Percentiles rank a stretch among this genome's conserved stretches.
These are phyloP conservation scores for Geotria australis DNA, from an alignment of 2,797 vertebrate genomes.

Conservation along the genomic window DNA sequence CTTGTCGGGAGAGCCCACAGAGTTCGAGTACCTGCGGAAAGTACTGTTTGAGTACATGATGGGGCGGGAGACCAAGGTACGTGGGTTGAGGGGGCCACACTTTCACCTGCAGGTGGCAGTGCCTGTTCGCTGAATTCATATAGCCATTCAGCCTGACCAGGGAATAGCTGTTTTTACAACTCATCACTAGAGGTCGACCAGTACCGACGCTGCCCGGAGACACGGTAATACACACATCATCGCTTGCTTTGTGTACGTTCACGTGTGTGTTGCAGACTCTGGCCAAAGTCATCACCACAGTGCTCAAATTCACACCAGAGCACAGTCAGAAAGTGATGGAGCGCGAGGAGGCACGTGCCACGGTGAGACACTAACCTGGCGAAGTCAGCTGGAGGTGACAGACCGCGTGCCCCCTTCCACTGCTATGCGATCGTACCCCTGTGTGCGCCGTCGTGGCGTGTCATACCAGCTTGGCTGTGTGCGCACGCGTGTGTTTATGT, in stretches of 20 bases:
- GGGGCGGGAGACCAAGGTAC: constrained; percentile 92
- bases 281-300: constrained; percentile 92
- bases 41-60: constrained; percentile 98
- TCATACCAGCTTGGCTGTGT: too few species aligned
- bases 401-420: background rate
- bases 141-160: too few species aligned
- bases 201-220: too few species aligned
- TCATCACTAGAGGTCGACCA: too few species aligned
- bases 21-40: constrained; percentile 85
- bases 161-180: too few species aligned
- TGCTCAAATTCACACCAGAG: constrained; percentile 72
- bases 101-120: background rate
- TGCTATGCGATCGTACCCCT: too few species aligned
- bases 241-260: too few species aligned
- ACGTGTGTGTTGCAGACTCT: constrained; percentile 31
- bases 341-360: constrained; percentile 41
- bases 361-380: constrained; percentile 20
- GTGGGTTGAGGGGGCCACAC: background rate
- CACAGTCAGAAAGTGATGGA: constrained; percentile 74
- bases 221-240: too few species aligned
- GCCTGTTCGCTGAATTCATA: too few species aligned
- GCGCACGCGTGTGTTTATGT: too few species aligned
- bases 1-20: constrained; percentile 27
- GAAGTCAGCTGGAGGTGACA: background rate
- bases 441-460: too few species aligned